Evolutionary conservation across 1,140 invertebrate species (phyloP), one percentile per base, ranked within the genome.

Genomic region (Sycophila sp.): DNA sequence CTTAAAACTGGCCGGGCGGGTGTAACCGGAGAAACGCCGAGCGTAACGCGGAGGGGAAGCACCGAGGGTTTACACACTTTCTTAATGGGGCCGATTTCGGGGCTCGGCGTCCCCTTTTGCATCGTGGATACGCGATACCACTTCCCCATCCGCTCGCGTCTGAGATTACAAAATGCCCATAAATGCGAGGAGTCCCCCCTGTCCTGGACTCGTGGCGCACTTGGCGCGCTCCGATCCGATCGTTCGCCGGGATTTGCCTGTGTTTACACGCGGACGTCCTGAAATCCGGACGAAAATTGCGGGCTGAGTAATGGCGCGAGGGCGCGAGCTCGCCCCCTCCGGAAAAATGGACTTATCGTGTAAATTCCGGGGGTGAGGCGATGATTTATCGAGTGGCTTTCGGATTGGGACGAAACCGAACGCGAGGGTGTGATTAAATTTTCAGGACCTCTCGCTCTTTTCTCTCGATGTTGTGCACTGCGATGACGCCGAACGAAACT

Each of bases 141-240:
- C n/a, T n/a, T 4, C n/a, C 5, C 6, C 19, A 2, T 22, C 19
- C 19, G 19, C 42, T 47, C 72, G 75, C 76, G 63, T 71, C 73
- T 36, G 73, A 74, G 71, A 77, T 77, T 77, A 76, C 75, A 75
- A 77, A 76, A 76, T 76, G 64, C 69, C 72, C 73, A 71, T 73
- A 76, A 78, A 75, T 75, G 74, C 74, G 65, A n/a, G n/a, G n/a
- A n/a, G 2, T 38, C 38, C 26, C 63, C 47, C 38, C 19, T 47
- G 1, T 15, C 51, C 24, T 47, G 19, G 4, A 28, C 11, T 30
- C 19, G 5, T 15, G 13, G 0, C 53, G 17, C 62, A 51, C 62
- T 64, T 32, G 62, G 62, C 47, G 45, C 26, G 42, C 13, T 53
- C 47, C 8, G 53, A 66, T 53, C 63, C 63, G 63, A 66, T 53